These are phyloP conservation scores for Drosophila buzzatii DNA, from an alignment of 2,888 invertebrate genomes.

Conservation along the genomic window DNA sequence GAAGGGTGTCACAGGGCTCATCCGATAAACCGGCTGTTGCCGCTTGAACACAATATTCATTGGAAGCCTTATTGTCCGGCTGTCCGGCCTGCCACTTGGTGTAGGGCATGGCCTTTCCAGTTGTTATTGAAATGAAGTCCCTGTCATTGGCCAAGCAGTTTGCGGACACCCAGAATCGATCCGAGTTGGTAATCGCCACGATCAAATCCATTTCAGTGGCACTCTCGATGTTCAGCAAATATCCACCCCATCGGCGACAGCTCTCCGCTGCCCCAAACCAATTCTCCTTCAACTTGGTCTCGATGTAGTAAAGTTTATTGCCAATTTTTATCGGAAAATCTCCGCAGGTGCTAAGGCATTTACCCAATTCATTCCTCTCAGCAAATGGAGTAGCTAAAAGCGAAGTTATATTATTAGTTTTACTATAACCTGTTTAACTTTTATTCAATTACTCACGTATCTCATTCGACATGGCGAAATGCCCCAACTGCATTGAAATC, in stretches of 20 bases:
- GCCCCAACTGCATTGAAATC: slow-evolving; percentile 17
- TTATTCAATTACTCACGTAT: slow-evolving; percentile 14
- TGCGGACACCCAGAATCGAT: slow-evolving; percentile 31
- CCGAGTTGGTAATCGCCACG: background rate
- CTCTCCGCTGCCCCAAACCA: slow-evolving; percentile 33
- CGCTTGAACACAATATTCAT: slow-evolving; percentile 26
- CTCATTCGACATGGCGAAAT: slow-evolving; percentile 5
- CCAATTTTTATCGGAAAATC: slow-evolving; percentile 21
- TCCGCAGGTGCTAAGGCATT: slow-evolving; percentile 18
- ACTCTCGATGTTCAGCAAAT: slow-evolving; percentile 37
- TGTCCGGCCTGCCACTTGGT: slow-evolving; percentile 26
- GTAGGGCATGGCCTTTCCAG: slow-evolving; percentile 35
- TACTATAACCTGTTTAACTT: rapidly evolving
- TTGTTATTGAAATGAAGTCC: slow-evolving; percentile 24
- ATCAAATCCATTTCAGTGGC: slow-evolving; percentile 35
- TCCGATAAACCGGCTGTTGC: background rate
- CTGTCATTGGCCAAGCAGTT: slow-evolving; percentile 9
- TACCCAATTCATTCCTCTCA: background rate
- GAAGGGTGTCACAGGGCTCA: background rate
- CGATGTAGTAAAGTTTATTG: slow-evolving; percentile 21
- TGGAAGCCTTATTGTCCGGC: background rate
- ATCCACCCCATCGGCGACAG: slow-evolving; percentile 34
- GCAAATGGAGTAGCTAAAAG: slow-evolving; percentile 16
- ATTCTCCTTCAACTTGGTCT: slow-evolving; percentile 9
- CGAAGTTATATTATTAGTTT: background rate